A percentile compares a stretch with the other conserved stretches of the same genome.
Evolutionary conservation across 2,797 vertebrate genomes (phyloP).

Genomic region (Loris lydekkerianus): DNA sequence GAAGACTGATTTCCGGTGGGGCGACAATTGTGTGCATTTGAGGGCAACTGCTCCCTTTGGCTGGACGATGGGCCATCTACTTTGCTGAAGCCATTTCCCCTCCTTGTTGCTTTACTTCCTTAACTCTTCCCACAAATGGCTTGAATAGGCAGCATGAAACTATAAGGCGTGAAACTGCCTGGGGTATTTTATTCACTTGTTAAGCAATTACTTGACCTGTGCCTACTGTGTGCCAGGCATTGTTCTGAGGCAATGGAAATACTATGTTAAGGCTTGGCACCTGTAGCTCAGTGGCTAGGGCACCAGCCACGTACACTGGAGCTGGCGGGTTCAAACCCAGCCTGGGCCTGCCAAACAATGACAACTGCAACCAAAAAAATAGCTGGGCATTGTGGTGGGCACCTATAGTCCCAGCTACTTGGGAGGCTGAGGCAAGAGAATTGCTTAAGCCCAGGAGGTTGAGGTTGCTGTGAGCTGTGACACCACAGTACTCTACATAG

Average conservation of each 20-base stretch:
- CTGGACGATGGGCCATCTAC: not conserved
- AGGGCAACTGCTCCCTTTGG: not conserved
- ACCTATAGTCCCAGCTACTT: too few relatives aligned
- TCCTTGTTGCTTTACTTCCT: not conserved
- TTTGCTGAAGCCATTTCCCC: not conserved
- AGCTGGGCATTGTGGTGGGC: too few relatives aligned
- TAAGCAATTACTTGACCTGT: not conserved
- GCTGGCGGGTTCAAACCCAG: too few relatives aligned
- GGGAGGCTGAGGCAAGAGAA: too few relatives aligned
- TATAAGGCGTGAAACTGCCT: not conserved
- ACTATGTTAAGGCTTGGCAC: too few relatives aligned
- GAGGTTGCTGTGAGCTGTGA: too few relatives aligned
- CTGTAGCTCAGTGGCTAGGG: too few relatives aligned
- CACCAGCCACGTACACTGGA: too few relatives aligned
- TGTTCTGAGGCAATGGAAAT: not conserved
- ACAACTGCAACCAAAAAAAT: too few relatives aligned
- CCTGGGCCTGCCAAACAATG: too few relatives aligned
- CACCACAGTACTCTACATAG: too few relatives aligned
- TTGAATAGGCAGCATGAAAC: not conserved
- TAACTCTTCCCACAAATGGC: not conserved
- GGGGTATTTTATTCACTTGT: not conserved
- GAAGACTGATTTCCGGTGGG: not conserved
- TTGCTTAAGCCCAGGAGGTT: too few relatives aligned
- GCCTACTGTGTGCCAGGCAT: not conserved
- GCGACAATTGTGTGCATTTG: not conserved